Evolutionary conservation across 2,797 vertebrate species (phyloP).

Genomic region (Acanthornis magna): DNA sequence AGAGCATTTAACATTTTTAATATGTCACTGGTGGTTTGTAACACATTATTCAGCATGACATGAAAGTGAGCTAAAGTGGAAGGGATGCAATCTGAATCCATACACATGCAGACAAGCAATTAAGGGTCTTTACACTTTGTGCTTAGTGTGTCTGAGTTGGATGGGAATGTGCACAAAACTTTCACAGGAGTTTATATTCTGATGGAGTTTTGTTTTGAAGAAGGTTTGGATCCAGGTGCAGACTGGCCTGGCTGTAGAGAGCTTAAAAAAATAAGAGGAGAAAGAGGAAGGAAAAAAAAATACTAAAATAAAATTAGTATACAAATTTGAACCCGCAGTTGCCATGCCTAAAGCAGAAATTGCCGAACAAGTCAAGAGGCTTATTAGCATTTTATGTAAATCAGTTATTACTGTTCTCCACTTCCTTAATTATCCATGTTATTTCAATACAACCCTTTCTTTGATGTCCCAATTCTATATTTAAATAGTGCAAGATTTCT

Average conservation of each 20-base stretch:
- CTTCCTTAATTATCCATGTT: constrained; percentile 99
- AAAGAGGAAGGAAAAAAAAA: constrained; percentile 21
- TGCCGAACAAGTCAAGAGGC: constrained; percentile 91
- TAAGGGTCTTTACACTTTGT: background rate
- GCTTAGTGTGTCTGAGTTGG: background rate
- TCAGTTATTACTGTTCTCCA: constrained; percentile 95
- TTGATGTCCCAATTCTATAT: constrained; percentile 99
- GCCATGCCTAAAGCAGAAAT: constrained; percentile 80
- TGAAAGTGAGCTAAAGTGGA: background rate
- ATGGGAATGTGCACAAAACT: background rate
- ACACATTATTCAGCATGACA: background rate
- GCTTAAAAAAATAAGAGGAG: constrained; percentile 25
- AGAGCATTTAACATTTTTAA: background rate
- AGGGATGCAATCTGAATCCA: background rate
- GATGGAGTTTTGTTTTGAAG: background rate
- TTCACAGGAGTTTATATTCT: background rate
- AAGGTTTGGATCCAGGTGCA: background rate
- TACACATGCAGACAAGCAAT: background rate
- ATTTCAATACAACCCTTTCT: constrained; percentile 95
- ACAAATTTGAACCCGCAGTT: constrained; percentile 78
- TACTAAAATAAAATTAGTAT: constrained; percentile 77
- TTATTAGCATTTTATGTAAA: constrained; percentile 99
- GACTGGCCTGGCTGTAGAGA: constrained; percentile 14
- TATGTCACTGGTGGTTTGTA: background rate
- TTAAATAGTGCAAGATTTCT: constrained; percentile 97